Percentiles rank a stretch among this genome's conserved stretches.
Evolutionary conservation across 2,888 invertebrate genomes (phyloP).

Genomic region (Pedicia rivosa): DNA sequence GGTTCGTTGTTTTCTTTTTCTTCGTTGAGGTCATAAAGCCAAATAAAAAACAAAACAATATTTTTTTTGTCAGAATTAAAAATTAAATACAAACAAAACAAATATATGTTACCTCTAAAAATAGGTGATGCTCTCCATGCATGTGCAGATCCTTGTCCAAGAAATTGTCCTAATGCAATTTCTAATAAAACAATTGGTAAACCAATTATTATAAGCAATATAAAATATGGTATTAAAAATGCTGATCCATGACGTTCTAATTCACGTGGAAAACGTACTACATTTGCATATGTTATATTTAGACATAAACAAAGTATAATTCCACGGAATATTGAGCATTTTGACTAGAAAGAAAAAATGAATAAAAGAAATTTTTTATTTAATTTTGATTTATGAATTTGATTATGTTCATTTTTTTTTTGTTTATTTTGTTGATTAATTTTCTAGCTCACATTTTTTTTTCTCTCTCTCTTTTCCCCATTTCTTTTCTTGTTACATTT

Average conservation of each 20-base stretch:
- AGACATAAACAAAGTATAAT: conserved; percentile 30
- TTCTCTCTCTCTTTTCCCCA: no score
- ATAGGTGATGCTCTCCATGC: conserved; percentile 31
- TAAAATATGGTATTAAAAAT: conserved; percentile 28
- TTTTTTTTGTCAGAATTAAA: background rate
- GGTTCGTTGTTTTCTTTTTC: no score
- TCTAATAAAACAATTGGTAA: conserved; percentile 29
- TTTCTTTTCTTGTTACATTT: no score
- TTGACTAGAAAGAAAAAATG: conserved; percentile 22
- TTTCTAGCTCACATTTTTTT: no score
- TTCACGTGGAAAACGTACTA: conserved; percentile 31
- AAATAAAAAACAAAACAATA: background rate
- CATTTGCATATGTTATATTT: conserved; percentile 29
- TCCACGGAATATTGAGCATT: conserved; percentile 31
- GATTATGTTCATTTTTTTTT: no score
- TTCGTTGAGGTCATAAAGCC: no score
- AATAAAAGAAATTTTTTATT: conserved; percentile 1
- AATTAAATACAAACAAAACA: background rate
- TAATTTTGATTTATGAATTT: no score
- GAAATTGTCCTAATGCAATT: conserved; percentile 30
- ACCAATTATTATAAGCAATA: conserved; percentile 30
- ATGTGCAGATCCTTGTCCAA: conserved; percentile 31
- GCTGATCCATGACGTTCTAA: conserved; percentile 28
- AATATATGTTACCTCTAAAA: conserved; percentile 25
- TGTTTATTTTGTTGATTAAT: no score